These are phyloP conservation scores for Lithophane ornitopus DNA, from an alignment of 2,888 invertebrate species.

Conservation along the genomic window DNA sequence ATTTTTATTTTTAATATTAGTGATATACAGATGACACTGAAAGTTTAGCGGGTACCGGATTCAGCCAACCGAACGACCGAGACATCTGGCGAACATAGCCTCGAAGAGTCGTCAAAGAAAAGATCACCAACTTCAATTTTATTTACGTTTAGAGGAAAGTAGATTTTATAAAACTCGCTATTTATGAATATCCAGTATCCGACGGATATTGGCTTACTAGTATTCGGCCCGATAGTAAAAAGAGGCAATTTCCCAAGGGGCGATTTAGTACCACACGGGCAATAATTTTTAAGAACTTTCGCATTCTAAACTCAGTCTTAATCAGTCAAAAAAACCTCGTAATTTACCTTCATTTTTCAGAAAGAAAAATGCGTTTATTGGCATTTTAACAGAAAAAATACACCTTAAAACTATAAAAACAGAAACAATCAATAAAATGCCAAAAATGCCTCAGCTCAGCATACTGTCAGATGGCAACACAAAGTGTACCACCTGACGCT, in stretches of 20 bases:
- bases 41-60: neutral
- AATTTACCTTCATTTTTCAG: too few relatives aligned
- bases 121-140: neutral
- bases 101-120: neutral
- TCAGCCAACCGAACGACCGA: neutral
- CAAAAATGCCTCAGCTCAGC: too few relatives aligned
- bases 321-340: neutral
- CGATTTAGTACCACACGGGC: neutral
- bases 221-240: neutral
- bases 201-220: slow-evolving; percentile 1
- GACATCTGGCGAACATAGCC: neutral
- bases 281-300: neutral
- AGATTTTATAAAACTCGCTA: too few relatives aligned
- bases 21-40: neutral
- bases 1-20: neutral
- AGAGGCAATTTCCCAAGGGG: too few relatives aligned
- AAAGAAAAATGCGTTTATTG: too few relatives aligned
- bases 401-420: too few relatives aligned
- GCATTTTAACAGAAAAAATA: too few relatives aligned
- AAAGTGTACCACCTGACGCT: too few relatives aligned
- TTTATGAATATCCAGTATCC: neutral
- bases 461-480: too few relatives aligned
- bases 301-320: neutral
- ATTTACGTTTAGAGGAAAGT: neutral
- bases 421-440: too few relatives aligned